Evolutionary conservation across 92 coral and sea anemone species (phyloP), one percentile per base, ranked within the genome.

Genomic region (Porites divaricata): DNA sequence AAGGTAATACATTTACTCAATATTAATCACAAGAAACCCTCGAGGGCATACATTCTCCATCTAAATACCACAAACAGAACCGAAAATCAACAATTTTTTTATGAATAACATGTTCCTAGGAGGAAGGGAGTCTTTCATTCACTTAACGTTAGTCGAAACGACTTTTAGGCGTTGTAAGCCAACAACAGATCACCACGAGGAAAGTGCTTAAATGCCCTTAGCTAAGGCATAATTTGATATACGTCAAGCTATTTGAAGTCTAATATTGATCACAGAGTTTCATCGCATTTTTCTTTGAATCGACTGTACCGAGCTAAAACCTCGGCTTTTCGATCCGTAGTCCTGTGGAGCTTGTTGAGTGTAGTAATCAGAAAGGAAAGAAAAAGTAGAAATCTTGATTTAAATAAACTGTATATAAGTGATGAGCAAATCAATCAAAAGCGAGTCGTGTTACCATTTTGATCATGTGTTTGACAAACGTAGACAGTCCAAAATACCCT

Each of bases 1-100:
- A 45, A 72, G 13, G 0, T 49, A 20, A 20, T 15, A 50, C 2
- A 72, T 72, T 72, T 50, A 17, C 76, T 0, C 11, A 19, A 72
- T 49, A 48, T 35, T 35, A 35, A 35, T 17, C 22, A 25, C 58
- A 17, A 5, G n/a, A 45, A n/a, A 54, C 59, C 76, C 80, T 15
- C 13, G 5, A 53, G 84, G 68, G 84, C 57, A n/a, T 49, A 51
- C 51, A 72, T 80, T 53, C 53, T 68, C 17, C 17, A n/a, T 50
- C 26, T 21, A 22, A 56, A 14, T 53, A 13, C 65, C 57, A 68
- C 67, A 24, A 56, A 26, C 24, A 80, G 15, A 56, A 10, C n/a
- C 25, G 15, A 28, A 25, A 67, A 21, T 15, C 15, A 67, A 51
- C 28, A 53, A 79, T 53, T 15, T 67, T 19, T 8, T 5, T 9